Percentiles rank a stretch among this genome's conserved stretches.
Conservation (phyloP, 2,113 vertebrate species). For the Hipposideros armiger region DNA sequence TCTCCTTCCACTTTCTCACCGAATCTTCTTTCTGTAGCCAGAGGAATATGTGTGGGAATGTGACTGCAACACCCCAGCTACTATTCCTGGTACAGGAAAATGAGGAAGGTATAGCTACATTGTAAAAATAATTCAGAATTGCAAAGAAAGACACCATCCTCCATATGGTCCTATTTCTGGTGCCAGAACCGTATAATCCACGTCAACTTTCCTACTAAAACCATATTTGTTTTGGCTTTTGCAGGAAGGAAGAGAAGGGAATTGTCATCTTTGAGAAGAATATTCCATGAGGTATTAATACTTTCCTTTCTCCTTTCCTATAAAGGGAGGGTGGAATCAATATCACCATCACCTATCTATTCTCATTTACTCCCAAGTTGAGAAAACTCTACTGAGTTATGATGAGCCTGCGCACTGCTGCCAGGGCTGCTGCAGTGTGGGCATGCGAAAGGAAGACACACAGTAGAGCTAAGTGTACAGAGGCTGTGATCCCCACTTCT, state of each 20-base stretch:
- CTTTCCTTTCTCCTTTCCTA: neutral
- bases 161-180: slow-evolving; percentile 62
- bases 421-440: neutral
- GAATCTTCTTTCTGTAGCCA: neutral
- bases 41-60: neutral
- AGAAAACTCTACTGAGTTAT: neutral
- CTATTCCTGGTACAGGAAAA: slow-evolving; percentile 62
- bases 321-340: neutral
- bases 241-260: neutral
- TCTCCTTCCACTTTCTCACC: neutral
- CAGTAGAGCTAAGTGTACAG: rapidly evolving
- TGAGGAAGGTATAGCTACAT: slow-evolving; percentile 6
- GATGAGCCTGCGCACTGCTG: neutral
- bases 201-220: slow-evolving; percentile 23
- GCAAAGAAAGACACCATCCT: slow-evolving; percentile 43
- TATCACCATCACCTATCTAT: neutral
- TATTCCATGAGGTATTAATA: neutral
- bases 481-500: neutral
- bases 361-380: neutral
- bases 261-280: neutral
- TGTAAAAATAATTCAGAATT: slow-evolving; percentile 68
- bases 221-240: slow-evolving; percentile 25
- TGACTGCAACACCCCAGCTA: slow-evolving; percentile 16
- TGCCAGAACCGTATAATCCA: slow-evolving; percentile 51
- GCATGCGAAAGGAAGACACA: neutral